A percentile compares a stretch with the other conserved stretches of the same genome.
phyloP scores from a whole-genome alignment of 2,797 vertebrate species.

The Xyrichtys novacula region DNA sequence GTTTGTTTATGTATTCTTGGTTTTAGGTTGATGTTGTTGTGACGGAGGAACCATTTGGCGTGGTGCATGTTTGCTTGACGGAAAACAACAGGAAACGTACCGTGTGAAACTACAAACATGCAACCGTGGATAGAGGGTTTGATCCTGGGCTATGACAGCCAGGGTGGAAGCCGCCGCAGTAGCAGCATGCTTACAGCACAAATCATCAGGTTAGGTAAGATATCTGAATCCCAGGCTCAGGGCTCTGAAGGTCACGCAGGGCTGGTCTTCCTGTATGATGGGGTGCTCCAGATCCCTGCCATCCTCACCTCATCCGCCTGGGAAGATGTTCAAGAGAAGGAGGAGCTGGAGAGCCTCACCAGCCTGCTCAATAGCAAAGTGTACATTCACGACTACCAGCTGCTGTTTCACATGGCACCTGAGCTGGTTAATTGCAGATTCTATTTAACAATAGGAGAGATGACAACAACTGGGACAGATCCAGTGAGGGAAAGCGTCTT shows the following conservation, averaged over 20 bases:
- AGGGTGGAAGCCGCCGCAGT: not conserved
- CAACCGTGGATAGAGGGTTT: conserved; percentile 72
- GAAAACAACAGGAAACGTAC: not conserved
- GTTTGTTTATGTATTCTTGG: not conserved
- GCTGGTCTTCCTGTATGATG: conserved; percentile 77
- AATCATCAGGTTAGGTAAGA: conserved; percentile 62
- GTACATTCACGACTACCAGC: conserved; percentile 46
- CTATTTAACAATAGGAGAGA: conserved; percentile 58
- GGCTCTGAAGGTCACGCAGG: conserved; percentile 22
- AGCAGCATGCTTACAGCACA: conserved; percentile 59
- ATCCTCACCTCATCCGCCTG: conserved; percentile 68
- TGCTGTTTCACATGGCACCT: conserved; percentile 61
- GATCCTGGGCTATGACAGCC: conserved; percentile 48
- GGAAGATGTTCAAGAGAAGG: conserved; percentile 69
- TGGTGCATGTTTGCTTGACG: not conserved
- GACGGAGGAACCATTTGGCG: conserved; percentile 18
- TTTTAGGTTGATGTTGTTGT: not conserved
- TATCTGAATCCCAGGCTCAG: conserved; percentile 64
- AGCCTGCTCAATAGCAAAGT: conserved; percentile 68
- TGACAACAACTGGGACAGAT: conserved; percentile 42
- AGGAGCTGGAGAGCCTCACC: conserved; percentile 65
- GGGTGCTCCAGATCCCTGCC: conserved; percentile 68
- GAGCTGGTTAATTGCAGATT: conserved; percentile 63
- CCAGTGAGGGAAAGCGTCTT: conserved; percentile 32
- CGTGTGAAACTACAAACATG: conserved; percentile 46